phyloP scores from a whole-genome alignment of 1,140 invertebrate species.

The Drosophila carrolli region DNA sequence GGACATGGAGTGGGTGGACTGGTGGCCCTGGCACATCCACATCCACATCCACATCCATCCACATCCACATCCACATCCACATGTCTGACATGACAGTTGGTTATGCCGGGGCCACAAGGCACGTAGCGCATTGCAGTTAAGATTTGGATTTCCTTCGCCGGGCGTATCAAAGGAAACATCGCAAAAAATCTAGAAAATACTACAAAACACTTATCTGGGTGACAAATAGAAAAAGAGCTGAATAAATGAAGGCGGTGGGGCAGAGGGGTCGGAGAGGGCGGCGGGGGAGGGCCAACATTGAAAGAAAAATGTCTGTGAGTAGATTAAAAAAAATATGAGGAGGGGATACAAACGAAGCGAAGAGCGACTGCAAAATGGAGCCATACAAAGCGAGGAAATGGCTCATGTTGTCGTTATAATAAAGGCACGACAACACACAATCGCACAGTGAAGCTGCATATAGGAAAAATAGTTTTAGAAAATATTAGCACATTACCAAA shows the following conservation, averaged over 20 bases:
- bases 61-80: constrained; percentile 17
- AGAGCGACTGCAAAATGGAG: constrained; percentile 56
- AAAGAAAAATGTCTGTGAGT: constrained; percentile 77
- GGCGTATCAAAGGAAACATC: constrained; percentile 53
- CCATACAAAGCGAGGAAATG: constrained; percentile 70
- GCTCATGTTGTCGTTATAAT: constrained; percentile 73
- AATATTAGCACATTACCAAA: too few relatives aligned
- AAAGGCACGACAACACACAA: constrained; percentile 53
- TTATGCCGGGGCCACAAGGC: constrained; percentile 63
- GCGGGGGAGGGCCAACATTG: constrained; percentile 51
- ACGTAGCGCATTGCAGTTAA: constrained; percentile 80
- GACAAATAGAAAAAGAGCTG: constrained; percentile 74
- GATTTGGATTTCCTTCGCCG: constrained; percentile 76
- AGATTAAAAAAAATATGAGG: constrained; percentile 66
- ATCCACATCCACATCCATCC: neutral
- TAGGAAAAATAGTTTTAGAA: neutral
- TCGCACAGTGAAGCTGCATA: constrained; percentile 13
- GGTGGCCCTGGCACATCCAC: constrained; percentile 17
- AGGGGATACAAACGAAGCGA: constrained; percentile 34
- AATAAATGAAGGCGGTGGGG: constrained; percentile 5
- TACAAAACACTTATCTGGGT: constrained; percentile 82
- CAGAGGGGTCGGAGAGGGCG: constrained; percentile 1
- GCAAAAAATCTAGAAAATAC: constrained; percentile 71
- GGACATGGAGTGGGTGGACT: neutral
- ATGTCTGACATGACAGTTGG: constrained; percentile 75